Evolutionary conservation across 2,888 invertebrate genomes (phyloP).

Genomic region (Epinotia nisella): DNA sequence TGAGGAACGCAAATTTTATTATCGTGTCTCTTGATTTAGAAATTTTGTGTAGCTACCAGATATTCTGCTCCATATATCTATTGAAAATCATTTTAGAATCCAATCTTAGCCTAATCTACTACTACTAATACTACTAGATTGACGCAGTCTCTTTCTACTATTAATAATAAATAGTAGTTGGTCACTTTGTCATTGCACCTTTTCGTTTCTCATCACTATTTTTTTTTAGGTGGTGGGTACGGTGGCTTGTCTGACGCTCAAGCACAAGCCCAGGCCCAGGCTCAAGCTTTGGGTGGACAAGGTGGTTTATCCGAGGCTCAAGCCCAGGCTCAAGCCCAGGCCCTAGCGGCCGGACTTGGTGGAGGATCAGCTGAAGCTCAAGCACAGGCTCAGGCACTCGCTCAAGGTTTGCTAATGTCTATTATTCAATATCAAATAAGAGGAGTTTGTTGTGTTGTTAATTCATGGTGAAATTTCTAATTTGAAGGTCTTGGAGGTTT

Average conservation of each 20-base stretch:
- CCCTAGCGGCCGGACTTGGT: constrained; percentile 4
- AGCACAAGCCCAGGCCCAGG: constrained; percentile 44
- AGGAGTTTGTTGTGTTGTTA: not conserved
- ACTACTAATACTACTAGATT: too few relatives aligned
- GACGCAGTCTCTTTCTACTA: too few relatives aligned
- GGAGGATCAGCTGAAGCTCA: constrained; percentile 7
- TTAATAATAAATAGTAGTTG: too few relatives aligned
- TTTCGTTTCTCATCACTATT: too few relatives aligned
- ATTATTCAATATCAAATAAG: not conserved
- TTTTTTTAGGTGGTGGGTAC: not conserved
- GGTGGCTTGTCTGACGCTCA: constrained; percentile 10
- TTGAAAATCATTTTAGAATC: too few relatives aligned
- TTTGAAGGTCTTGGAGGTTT: not conserved
- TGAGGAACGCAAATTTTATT: too few relatives aligned
- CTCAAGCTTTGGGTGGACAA: constrained; percentile 8
- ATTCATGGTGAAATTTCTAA: not conserved
- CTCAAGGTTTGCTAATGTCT: constrained; percentile 5
- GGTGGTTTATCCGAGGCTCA: constrained; percentile 28
- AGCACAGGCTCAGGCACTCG: constrained; percentile 28
- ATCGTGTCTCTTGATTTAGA: too few relatives aligned
- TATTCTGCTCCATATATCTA: too few relatives aligned
- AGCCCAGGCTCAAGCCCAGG: constrained; percentile 40
- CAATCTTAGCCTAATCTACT: too few relatives aligned
- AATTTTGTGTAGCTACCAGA: too few relatives aligned
- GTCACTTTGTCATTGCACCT: too few relatives aligned